Percentiles rank a stretch among this genome's conserved stretches.
Conservation (phyloP, 2,888 invertebrate genomes). For the Agrenia bidenticulata region DNA sequence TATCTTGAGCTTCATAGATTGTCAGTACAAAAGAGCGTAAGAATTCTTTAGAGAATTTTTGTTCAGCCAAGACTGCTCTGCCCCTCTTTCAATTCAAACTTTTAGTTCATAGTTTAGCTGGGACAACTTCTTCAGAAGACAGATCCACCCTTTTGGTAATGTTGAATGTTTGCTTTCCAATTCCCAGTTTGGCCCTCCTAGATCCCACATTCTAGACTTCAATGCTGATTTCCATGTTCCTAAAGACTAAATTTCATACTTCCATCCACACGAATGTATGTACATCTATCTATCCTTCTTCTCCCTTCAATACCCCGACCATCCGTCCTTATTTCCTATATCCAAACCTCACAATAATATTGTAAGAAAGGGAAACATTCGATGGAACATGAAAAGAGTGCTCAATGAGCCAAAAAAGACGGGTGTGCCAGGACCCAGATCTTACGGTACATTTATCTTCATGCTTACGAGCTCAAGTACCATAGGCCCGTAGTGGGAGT, state of each 20-base stretch:
- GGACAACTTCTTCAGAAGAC: too few species aligned
- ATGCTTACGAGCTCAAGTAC: constrained; percentile 4
- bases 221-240: constrained; percentile 17
- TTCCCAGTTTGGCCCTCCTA: constrained; percentile 14
- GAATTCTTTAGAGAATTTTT: constrained; percentile 18
- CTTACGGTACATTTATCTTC: constrained; percentile 26
- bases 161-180: constrained; percentile 15
- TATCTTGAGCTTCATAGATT: too few species aligned
- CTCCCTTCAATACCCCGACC: background rate
- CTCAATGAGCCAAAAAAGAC: constrained; percentile 31
- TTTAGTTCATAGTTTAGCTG: background rate
- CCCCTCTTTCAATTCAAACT: constrained; percentile 20
- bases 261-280: background rate
- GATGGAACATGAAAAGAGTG: constrained; percentile 23
- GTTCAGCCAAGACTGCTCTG: too few species aligned
- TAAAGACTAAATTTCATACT: constrained; percentile 12
- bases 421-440: constrained; percentile 21
- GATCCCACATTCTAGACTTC: background rate
- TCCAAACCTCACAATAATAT: too few species aligned
- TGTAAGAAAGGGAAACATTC: background rate
- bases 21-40: too few species aligned
- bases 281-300: background rate
- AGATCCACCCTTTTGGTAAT: too few species aligned
- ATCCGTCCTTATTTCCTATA: too few species aligned
- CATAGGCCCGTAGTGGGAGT: too few species aligned